A percentile compares a stretch with the other conserved stretches of the same genome.
Evolutionary conservation across 1,140 invertebrate genomes (phyloP).

Genomic region (Pseudomyrmex flavicornis): DNA sequence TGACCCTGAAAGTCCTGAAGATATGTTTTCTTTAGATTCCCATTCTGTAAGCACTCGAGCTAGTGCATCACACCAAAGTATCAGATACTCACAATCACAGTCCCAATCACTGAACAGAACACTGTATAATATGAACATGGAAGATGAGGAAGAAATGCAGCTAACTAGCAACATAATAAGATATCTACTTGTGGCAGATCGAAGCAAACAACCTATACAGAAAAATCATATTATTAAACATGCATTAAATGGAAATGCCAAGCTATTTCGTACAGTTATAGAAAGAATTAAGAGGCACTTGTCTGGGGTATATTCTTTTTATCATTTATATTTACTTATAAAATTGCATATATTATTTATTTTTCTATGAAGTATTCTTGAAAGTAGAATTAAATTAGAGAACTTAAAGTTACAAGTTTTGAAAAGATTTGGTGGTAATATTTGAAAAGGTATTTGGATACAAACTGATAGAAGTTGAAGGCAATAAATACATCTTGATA

Average conservation of each 20-base stretch:
- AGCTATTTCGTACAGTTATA: conserved; percentile 66
- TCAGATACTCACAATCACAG: neutral
- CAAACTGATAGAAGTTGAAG: conserved; percentile 69
- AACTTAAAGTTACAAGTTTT: conserved; percentile 19
- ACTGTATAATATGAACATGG: neutral
- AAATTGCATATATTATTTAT: neutral
- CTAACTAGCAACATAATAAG: conserved; percentile 51
- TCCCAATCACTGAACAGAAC: no score
- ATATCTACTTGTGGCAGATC: conserved; percentile 71
- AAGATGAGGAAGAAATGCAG: conserved; percentile 46
- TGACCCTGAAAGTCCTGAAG: neutral
- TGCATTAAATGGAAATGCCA: conserved; percentile 53
- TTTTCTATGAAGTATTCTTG: neutral
- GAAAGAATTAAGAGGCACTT: conserved; percentile 52
- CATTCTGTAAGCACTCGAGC: conserved; percentile 9
- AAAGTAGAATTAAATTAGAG: neutral
- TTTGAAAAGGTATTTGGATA: conserved; percentile 78
- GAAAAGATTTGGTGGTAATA: conserved; percentile 8
- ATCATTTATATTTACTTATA: conserved; percentile 8
- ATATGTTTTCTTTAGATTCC: conserved; percentile 4
- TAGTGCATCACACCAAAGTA: neutral
- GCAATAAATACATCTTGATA: conserved; percentile 74
- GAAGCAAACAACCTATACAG: conserved; percentile 62
- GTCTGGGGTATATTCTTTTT: conserved; percentile 59
- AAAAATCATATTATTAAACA: conserved; percentile 72